These are phyloP conservation scores for Drosophila biarmipes DNA, from an alignment of 1,140 invertebrate genomes.

Conservation along the genomic window DNA sequence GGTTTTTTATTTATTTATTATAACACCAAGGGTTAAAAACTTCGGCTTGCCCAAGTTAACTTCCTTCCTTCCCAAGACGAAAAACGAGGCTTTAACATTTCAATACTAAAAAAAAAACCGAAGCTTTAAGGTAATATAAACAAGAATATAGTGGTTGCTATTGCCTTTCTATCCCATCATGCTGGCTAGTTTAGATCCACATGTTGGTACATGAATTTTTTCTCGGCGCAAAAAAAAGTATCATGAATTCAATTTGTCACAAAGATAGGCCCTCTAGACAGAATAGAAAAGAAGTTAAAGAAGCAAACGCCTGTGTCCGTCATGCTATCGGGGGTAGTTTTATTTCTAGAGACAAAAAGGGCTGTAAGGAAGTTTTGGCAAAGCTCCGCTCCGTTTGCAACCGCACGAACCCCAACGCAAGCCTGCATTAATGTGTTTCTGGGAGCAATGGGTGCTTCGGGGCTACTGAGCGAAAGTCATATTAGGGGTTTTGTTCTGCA, in stretches of 20 bases:
- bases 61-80: no score
- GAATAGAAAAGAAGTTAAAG: no score
- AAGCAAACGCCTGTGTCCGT: conserved; percentile 6
- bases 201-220: conserved; percentile 74
- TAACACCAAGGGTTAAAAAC: no score
- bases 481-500: conserved; percentile 56
- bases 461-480: conserved; percentile 58
- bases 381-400: conserved; percentile 67
- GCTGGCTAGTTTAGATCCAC: conserved; percentile 65
- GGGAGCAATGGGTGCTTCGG: conserved; percentile 17
- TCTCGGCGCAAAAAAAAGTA: conserved; percentile 79
- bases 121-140: no score
- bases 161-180: conserved; percentile 5
- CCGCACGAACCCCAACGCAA: conserved; percentile 67
- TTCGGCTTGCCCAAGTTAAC: no score
- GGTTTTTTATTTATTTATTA: no score
- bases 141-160: conserved; percentile 14
- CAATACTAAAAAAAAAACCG: no score
- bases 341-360: not conserved
- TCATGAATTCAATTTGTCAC: conserved; percentile 83
- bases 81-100: no score
- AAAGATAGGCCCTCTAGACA: no score
- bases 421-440: conserved; percentile 81
- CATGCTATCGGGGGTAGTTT: conserved; percentile 59
- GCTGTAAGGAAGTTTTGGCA: conserved; percentile 7